A percentile compares a stretch with the other conserved stretches of the same genome.
These are phyloP conservation scores for Dascillus cervinus DNA, from an alignment of 2,888 invertebrate genomes.

Conservation along the genomic window DNA sequence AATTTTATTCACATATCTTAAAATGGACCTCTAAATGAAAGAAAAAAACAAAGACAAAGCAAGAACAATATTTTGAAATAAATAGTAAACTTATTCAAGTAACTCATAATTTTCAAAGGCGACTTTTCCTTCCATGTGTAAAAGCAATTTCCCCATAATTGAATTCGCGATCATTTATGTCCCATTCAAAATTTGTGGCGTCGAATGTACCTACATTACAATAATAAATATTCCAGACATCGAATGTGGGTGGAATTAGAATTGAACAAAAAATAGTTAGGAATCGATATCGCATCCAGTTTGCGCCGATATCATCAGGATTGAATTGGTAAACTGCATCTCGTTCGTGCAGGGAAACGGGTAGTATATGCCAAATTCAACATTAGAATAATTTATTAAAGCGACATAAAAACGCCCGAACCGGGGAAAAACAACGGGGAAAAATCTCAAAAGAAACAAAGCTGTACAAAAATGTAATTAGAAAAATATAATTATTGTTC, in stretches of 20 bases:
- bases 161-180: too few species aligned
- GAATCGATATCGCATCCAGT: neutral
- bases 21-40: too few species aligned
- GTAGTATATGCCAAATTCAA: conserved; percentile 21
- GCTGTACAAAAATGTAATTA: conserved; percentile 26
- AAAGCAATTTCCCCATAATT: too few species aligned
- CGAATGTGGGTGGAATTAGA: conserved; percentile 18
- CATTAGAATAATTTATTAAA: conserved; percentile 11
- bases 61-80: too few species aligned
- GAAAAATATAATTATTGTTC: conserved; percentile 41
- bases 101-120: too few species aligned
- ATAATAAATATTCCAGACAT: conserved; percentile 21
- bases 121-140: too few species aligned
- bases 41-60: neutral
- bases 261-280: conserved; percentile 4
- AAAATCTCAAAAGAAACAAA: conserved; percentile 6
- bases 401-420: neutral
- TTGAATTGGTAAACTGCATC: conserved; percentile 10
- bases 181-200: too few species aligned
- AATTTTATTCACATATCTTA: too few species aligned
- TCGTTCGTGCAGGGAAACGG: too few species aligned
- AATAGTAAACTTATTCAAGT: too few species aligned
- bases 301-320: neutral
- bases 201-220: conserved; percentile 16
- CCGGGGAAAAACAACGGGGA: neutral